Base-by-base conservation (phyloP, 23 tunicate genomes). In the Trididemnum miniatum region DNA sequence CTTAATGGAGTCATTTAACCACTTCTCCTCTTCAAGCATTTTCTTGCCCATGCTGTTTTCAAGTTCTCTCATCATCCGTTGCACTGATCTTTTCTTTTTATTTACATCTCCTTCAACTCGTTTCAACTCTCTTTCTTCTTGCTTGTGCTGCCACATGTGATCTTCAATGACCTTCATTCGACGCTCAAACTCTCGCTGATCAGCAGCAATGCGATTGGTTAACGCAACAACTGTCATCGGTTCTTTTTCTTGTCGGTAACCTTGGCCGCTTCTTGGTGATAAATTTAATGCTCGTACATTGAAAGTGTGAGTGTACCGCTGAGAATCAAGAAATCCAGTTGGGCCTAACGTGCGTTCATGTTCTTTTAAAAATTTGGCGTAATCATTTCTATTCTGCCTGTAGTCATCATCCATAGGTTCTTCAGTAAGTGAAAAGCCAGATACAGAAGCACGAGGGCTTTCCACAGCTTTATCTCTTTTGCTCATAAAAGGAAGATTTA, bases 101-200 rank as follows among this genome's bases (percentile, higher is more conserved):
- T 31, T 82, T 20, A 92, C 97, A 49, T 86, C 97, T 0, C 97
- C 97, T 71, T 92, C 97, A 49, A 92, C 85, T 64, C 97, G 71
- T 64, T 92, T 92, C 1, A 92, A 38, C 62, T 86, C 97, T 39
- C 97, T 59, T 51, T 87, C 97, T 75, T 92, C 97, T 50, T 92
- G 97, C 72, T 92, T 92, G 72, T 92, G 97, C 83, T 92, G 91
- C 97, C 97, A 92, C 97, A 92, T 92, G 83, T 92, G 97, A 83
- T 92, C 97, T 59, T 92, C 97, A 40, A 92, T 87, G n/a, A 92
- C 71, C 63, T 92, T 92, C 97, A 92, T 92, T 60, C 86, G 84
- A 31, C 62, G 81, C 35, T 87, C 92, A 35, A 92, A 92, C 78
- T 92, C 97, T 59, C 79, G 83, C 18, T 92, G 92, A 78, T 92